Evolutionary conservation across 2,113 vertebrate genomes (phyloP).

Genomic region (Cyprinodon variegatus): DNA sequence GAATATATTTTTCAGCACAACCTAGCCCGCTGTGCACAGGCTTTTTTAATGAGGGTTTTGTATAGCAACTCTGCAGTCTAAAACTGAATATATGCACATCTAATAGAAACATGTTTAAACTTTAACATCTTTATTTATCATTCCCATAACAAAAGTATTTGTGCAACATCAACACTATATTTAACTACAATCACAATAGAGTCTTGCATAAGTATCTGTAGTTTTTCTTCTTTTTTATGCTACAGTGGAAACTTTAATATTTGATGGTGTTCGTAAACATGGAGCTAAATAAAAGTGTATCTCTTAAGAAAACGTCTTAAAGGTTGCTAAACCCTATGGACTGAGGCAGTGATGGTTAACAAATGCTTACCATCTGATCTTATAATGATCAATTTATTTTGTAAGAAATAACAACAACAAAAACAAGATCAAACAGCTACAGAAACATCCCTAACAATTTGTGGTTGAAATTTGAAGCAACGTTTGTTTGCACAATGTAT

Average conservation of each 20-base stretch:
- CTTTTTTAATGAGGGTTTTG: not conserved
- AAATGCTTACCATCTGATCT: not conserved
- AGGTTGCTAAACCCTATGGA: not conserved
- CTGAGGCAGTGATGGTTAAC: not conserved
- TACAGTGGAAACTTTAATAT: not conserved
- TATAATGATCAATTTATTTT: not conserved
- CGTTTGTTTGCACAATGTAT: not conserved
- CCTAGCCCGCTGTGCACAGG: not conserved
- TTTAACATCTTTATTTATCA: not conserved
- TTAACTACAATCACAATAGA: not conserved
- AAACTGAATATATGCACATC: not conserved
- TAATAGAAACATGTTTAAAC: not conserved
- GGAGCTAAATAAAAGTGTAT: no score
- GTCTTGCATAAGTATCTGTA: not conserved
- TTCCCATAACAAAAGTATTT: not conserved
- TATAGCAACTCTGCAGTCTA: not conserved
- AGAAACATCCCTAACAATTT: no score
- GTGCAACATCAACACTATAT: not conserved
- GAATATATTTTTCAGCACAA: conserved; percentile 7
- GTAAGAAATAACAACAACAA: no score
- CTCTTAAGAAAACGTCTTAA: not conserved
- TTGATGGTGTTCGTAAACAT: not conserved
- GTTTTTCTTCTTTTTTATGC: not conserved
- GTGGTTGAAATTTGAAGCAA: not conserved
- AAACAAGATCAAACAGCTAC: no score